Evolutionary conservation across 2,797 vertebrate species (phyloP), one percentile per base, ranked within the genome.

Genomic region (Sparidentex hasta): DNA sequence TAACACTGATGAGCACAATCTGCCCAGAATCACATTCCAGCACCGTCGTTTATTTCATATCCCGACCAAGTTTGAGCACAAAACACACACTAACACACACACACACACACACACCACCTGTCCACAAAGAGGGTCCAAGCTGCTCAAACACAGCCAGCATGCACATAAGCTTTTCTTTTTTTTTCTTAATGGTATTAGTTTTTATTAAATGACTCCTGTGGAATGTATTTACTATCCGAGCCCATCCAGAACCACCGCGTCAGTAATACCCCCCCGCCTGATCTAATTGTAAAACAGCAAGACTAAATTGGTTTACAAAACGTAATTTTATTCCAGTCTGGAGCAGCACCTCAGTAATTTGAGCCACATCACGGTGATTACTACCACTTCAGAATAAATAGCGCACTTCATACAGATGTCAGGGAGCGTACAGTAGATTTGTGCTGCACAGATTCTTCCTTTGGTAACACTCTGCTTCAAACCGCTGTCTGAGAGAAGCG

Each of bases 291-390:
- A 71, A 81, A 88, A 83, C 67, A 82, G 77, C 75, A 9, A 52
- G 17, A 56, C 70, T 77, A 82, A 89, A 88, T 81, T 83, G 87
- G 51, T 90, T 91, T 74, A 72, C 71, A 86, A 85, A 91, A 89
- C 84, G 83, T 83, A 85, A 90, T 92, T 87, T 87, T 78, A 91
- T 85, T 85, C 73, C 77, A 72, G 76, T 85, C 74, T 81, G 72
- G 85, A 84, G 88, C 66, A 71, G 72, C 73, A 92, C 76, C 80
- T 87, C 66, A n/a, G 88, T 87, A 90, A 91, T 89, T 81, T 83
- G 78, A 88, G 71, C 81, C 87, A 86, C 90, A 90, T 90, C 85
- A 72, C 11, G 2, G 74, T 90, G 85, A 92, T 91, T 90, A 90
- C 82, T 47, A 83, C 83, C 83, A 85, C 86, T 91, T 89, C 67